Percentiles rank a stretch among this genome's conserved stretches.
Conservation (phyloP, 2,888 invertebrate genomes). For the Aethes cnicana region DNA sequence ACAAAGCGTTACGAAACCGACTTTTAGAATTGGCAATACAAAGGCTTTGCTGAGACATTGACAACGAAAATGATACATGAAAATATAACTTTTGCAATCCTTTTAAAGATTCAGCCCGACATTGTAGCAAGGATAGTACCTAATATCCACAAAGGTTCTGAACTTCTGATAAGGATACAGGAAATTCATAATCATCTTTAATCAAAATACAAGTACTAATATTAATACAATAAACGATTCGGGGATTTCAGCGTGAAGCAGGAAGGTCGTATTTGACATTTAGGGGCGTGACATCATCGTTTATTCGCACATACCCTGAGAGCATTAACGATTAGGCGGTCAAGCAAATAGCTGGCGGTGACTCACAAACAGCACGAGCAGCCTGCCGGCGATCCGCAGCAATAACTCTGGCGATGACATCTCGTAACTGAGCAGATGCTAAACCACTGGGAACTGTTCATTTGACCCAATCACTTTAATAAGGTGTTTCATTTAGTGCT, state of each 20-base stretch:
- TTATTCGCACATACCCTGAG: not conserved
- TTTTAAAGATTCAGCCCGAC: too few relatives aligned
- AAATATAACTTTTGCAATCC: too few relatives aligned
- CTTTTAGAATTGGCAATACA: not conserved
- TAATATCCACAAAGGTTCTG: too few relatives aligned
- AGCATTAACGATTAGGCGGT: conserved; percentile 2
- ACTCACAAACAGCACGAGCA: conserved; percentile 54
- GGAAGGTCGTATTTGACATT: not conserved
- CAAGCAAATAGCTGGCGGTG: conserved; percentile 10
- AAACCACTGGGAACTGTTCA: not conserved
- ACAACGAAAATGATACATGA: too few relatives aligned
- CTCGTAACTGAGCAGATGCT: conserved; percentile 31
- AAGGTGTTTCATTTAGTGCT: too few relatives aligned
- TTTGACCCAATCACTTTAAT: too few relatives aligned
- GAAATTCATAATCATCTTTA: too few relatives aligned
- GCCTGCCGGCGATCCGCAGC: conserved; percentile 44
- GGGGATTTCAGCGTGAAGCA: not conserved
- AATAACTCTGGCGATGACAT: conserved; percentile 53
- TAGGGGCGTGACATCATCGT: conserved; percentile 11
- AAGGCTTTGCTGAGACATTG: not conserved
- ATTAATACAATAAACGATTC: not conserved
- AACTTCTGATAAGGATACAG: too few relatives aligned
- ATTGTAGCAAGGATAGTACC: too few relatives aligned
- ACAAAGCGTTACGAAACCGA: not conserved
- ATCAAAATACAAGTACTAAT: too few relatives aligned